A percentile compares a stretch with the other conserved stretches of the same genome.
Conservation (phyloP, 2,113 vertebrate genomes). For the Pristiophorus japonicus region DNA sequence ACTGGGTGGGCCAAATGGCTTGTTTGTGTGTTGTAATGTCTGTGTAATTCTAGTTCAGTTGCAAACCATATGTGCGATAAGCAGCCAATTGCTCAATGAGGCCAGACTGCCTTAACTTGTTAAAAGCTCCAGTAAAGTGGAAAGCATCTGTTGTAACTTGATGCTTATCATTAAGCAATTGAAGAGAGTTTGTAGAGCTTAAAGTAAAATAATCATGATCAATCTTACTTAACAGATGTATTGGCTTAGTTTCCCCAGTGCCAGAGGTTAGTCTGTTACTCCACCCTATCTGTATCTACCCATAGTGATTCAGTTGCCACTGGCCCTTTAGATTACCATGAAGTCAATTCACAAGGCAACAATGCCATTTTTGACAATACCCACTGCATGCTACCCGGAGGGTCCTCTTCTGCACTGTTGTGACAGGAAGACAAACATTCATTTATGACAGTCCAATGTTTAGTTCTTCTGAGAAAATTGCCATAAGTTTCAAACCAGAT, state of each 20-base stretch:
- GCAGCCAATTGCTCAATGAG: neutral
- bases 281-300: neutral
- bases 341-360: neutral
- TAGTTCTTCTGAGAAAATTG: neutral
- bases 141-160: neutral
- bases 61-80: neutral
- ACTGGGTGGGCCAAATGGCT: neutral
- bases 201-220: neutral
- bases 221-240: neutral
- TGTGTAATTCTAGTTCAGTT: neutral
- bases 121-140: neutral
- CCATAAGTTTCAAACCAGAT: neutral
- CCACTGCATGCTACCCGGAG: no score
- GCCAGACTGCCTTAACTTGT: neutral
- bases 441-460: neutral
- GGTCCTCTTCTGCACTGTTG: neutral
- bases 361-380: neutral
- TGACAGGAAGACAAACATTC: neutral
- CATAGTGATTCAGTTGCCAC: neutral
- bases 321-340: neutral
- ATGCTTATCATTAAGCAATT: neutral
- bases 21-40: neutral
- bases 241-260: neutral
- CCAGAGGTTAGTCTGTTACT: neutral
- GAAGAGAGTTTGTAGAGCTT: neutral